phyloP scores from a whole-genome alignment of 2,797 vertebrate genomes.

The Antrozous pallidus region DNA sequence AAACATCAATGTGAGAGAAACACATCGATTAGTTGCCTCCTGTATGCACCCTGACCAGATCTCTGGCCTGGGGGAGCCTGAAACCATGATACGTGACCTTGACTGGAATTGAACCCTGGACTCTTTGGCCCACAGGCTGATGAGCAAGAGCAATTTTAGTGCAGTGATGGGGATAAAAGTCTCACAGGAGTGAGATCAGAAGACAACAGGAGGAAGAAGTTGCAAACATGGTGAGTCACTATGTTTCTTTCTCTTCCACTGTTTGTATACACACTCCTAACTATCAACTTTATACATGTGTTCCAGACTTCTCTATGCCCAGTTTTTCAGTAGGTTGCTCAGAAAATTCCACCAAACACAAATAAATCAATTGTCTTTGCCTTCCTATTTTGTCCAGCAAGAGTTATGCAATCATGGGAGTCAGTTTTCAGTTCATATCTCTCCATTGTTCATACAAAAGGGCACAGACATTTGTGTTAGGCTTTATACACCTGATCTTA shows the following conservation, averaged over 20 bases:
- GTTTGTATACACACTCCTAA: accelerated
- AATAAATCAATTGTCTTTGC: neutral
- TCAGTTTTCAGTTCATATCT: neutral
- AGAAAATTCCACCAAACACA: neutral
- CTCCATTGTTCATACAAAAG: neutral
- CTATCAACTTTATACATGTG: no score
- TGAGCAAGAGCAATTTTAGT: neutral
- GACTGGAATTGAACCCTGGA: no score
- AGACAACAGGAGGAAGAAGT: neutral
- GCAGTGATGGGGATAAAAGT: no score
- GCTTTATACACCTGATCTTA: neutral
- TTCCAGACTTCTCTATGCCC: neutral
- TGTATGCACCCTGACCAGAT: no score
- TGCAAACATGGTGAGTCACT: accelerated
- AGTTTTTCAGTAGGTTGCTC: neutral
- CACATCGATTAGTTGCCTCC: no score
- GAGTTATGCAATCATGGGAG: neutral
- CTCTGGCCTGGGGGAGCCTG: no score
- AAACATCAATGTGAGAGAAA: no score
- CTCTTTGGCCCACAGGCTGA: no score
- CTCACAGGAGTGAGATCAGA: neutral
- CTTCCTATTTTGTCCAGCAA: neutral
- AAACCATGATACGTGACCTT: no score
- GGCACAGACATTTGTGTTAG: neutral
- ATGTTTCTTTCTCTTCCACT: neutral